A percentile compares a stretch with the other conserved stretches of the same genome.
Conservation (phyloP, 2,113 vertebrate genomes). For the Antechinus stuartii region DNA sequence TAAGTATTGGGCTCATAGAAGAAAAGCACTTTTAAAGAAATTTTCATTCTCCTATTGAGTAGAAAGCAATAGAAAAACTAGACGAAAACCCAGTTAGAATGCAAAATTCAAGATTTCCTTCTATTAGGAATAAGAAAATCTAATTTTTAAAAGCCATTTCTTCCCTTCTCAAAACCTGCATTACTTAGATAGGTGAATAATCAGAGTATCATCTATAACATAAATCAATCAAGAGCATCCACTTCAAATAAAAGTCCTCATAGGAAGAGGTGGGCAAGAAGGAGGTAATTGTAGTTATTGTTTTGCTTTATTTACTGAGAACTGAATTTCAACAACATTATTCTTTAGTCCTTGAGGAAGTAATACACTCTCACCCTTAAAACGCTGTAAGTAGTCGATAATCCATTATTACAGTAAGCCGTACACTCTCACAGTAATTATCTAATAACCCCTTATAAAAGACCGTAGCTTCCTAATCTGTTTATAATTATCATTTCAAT, state of each 20-base stretch:
- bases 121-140: not conserved
- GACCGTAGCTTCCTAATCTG: constrained; percentile 99
- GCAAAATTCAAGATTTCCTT: not conserved
- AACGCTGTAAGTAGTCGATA: constrained; percentile 89
- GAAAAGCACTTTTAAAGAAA: not conserved
- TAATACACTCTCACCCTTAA: constrained; percentile 86
- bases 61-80: not conserved
- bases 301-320: constrained; percentile 79
- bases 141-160: not conserved
- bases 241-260: not conserved
- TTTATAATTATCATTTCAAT: constrained; percentile 99
- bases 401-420: constrained; percentile 96
- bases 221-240: not conserved
- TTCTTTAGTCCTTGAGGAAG: constrained; percentile 88
- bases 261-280: constrained; percentile 51
- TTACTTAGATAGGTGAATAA: accelerated
- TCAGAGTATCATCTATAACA: not conserved
- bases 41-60: not conserved
- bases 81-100: accelerated
- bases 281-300: constrained; percentile 39
- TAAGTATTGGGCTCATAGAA: not conserved
- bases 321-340: constrained; percentile 72
- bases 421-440: constrained; percentile 94
- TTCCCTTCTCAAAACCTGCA: not conserved
- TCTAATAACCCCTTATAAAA: constrained; percentile 96